phyloP scores from a whole-genome alignment of 2,797 vertebrate genomes.

The Sphaeramia orbicularis region DNA sequence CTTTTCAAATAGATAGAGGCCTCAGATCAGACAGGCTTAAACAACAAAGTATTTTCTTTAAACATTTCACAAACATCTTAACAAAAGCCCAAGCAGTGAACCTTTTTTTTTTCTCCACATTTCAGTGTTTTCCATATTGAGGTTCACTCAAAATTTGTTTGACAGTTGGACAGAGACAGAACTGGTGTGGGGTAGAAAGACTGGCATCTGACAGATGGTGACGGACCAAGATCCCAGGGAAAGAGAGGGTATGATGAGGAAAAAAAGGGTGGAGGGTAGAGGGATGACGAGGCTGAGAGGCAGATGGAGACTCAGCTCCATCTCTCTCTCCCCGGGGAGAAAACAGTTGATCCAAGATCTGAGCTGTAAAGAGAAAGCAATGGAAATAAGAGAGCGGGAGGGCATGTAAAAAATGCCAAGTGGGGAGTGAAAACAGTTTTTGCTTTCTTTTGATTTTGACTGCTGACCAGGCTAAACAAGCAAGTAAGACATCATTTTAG shows the following conservation, averaged over 20 bases:
- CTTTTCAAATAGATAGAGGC: no score
- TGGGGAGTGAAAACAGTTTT: neutral
- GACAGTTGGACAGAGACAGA: slow-evolving; percentile 53
- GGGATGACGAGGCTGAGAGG: slow-evolving; percentile 65
- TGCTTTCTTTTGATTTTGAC: slow-evolving; percentile 1
- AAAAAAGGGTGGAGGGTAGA: slow-evolving; percentile 33
- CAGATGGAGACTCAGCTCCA: slow-evolving; percentile 78
- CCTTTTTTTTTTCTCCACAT: slow-evolving; percentile 4
- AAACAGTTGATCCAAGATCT: slow-evolving; percentile 69
- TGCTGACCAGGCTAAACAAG: no score
- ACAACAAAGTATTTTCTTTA: no score
- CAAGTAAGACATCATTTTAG: neutral
- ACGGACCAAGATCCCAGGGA: slow-evolving; percentile 68
- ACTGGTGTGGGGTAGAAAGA: slow-evolving; percentile 44
- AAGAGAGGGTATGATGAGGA: slow-evolving; percentile 21
- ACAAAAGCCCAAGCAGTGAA: neutral
- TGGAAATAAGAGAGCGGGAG: slow-evolving; percentile 31
- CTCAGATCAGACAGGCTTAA: no score
- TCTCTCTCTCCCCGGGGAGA: slow-evolving; percentile 56
- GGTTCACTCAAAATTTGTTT: slow-evolving; percentile 50
- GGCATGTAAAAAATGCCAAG: slow-evolving; percentile 24
- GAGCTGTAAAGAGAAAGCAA: slow-evolving; percentile 44
- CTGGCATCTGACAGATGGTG: slow-evolving; percentile 78
- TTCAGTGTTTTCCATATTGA: slow-evolving; percentile 29
- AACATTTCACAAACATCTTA: no score